Percentiles rank a stretch among this genome's conserved stretches.
Evolutionary conservation across 2,113 vertebrate species (phyloP).

Genomic region (Lagopus muta): DNA sequence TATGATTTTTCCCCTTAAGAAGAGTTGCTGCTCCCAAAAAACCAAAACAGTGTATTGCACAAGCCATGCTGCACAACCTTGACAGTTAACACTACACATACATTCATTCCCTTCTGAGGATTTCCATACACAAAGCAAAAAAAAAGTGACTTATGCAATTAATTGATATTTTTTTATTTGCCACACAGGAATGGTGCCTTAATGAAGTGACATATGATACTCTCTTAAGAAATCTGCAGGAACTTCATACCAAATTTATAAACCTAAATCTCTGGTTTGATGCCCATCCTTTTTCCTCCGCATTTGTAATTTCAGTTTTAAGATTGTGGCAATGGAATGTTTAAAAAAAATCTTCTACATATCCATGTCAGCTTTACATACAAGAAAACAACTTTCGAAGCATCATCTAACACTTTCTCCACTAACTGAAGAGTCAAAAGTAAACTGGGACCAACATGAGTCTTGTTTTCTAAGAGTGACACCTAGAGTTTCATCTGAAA

Average conservation of each 20-base stretch:
- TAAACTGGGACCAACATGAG: background rate
- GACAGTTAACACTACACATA: background rate
- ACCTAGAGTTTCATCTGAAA: conserved; percentile 57
- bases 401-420: background rate
- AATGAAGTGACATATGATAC: background rate
- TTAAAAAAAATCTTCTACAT: background rate
- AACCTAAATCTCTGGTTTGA: background rate
- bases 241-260: background rate
- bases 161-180: background rate
- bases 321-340: background rate
- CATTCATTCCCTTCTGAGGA: background rate
- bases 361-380: background rate
- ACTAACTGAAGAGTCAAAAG: background rate
- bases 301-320: background rate
- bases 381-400: background rate
- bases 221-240: background rate
- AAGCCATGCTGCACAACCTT: rapidly evolving
- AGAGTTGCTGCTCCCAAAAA: background rate
- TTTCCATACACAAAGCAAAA: background rate
- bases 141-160: background rate
- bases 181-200: background rate
- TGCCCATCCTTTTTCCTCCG: rapidly evolving
- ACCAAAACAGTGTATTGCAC: background rate
- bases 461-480: conserved; percentile 68
- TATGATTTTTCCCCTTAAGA: background rate